Evolutionary conservation across 2,888 invertebrate genomes (phyloP), one percentile per base, ranked within the genome.

Genomic region (Siphonodentalium dalli): DNA sequence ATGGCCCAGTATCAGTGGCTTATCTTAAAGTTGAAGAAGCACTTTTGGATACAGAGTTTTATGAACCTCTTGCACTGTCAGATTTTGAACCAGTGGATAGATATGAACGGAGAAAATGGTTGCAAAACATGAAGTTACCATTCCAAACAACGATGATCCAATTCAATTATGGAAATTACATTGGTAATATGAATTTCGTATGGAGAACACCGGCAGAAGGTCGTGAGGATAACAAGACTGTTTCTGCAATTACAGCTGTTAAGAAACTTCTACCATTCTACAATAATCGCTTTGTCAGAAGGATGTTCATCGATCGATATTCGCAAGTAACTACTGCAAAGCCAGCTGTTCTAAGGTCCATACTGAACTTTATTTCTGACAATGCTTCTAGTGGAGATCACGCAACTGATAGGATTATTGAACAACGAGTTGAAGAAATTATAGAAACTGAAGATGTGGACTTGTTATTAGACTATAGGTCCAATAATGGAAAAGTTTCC

Each of bases 41-140:
- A n/a, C n/a, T n/a, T n/a, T n/a, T n/a, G n/a, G n/a, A n/a, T n/a
- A n/a, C n/a, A n/a, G n/a, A n/a, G n/a, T n/a, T n/a, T n/a, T 46
- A 46, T 27, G 28, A 46, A 15, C 24, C 28, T 3, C 37, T 46
- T 37, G 46, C 37, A 28, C 21, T 46, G 26, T 27, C 15, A 20
- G 28, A 46, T 15, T n/a, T 37, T 35, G 46, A 46, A 24, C 28
- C 46, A 2, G 8, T 15, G 6, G 38, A 46, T 9, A 38, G 28
- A 28, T 37, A 46, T 20, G 20, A 46, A 5, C 38, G 29, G 4
- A 47, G 47, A 18, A 47, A 39, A 39, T 47, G 47, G 47, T 39
- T 47, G 23, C 21, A 6, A 13, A 2, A 38, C 1, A 20, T 39
- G 29, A 21, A 18, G 20, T 26, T 47, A 29, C 18, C 3, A 20